Evolutionary conservation across 2,797 vertebrate genomes (phyloP).

Genomic region (Pipistrellus nathusii): DNA sequence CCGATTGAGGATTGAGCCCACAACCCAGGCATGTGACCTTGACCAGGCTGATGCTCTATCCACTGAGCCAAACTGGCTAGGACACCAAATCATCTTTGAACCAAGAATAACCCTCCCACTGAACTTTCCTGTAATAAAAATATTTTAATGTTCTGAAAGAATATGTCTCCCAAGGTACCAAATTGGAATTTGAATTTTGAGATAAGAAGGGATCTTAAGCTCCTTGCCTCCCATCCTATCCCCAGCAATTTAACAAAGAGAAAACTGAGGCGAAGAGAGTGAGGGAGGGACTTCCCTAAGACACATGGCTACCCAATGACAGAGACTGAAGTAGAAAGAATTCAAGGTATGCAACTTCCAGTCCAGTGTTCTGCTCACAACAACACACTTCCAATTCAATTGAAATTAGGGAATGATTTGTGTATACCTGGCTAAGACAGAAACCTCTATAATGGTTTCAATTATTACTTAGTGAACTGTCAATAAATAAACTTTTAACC

Average conservation of each 20-base stretch:
- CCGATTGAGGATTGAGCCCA: too few relatives aligned
- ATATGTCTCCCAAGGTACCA: not conserved
- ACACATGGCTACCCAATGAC: not conserved
- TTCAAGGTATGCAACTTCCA: not conserved
- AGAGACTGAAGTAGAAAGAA: not conserved
- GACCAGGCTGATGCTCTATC: too few relatives aligned
- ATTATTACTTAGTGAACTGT: not conserved
- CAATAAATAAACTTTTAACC: conserved; percentile 45
- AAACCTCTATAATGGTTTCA: not conserved
- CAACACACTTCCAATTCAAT: not conserved
- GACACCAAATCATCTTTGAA: conserved; percentile 20
- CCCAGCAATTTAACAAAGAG: not conserved
- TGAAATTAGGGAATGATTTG: conserved; percentile 42
- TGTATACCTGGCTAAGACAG: not conserved
- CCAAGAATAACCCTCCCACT: not conserved
- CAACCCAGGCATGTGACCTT: too few relatives aligned
- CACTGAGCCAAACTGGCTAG: too few relatives aligned
- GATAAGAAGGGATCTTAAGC: not conserved
- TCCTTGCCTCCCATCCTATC: not conserved
- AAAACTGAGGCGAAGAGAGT: not conserved
- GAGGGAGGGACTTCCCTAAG: not conserved
- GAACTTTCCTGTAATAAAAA: conserved; percentile 16
- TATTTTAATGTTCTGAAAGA: conserved; percentile 1
- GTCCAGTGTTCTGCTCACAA: not conserved
- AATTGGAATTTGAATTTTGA: not conserved